phyloP scores from a whole-genome alignment of 2,888 invertebrate species.

The Molanna angustata region DNA sequence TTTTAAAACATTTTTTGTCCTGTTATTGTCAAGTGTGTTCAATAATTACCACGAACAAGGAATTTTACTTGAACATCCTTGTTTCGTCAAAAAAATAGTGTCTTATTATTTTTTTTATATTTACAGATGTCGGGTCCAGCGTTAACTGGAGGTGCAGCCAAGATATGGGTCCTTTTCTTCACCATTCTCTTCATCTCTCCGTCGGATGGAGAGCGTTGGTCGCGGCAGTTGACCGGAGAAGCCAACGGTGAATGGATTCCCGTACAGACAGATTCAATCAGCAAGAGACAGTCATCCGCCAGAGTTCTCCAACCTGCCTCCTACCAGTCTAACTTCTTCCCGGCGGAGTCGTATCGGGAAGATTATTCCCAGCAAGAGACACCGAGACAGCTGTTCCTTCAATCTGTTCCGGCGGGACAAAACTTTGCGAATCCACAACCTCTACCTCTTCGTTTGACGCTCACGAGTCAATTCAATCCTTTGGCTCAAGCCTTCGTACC shows the following conservation, averaged over 20 bases:
- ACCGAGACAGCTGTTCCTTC: constrained; percentile 26
- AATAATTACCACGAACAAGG: no score
- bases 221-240: constrained; percentile 25
- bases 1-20: no score
- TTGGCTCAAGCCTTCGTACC: constrained; percentile 26
- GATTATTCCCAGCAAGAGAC: constrained; percentile 28
- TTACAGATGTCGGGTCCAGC: constrained; percentile 23
- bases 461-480: constrained; percentile 27
- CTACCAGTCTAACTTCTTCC: constrained; percentile 29
- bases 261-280: constrained; percentile 13
- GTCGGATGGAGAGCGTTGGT: constrained; percentile 23
- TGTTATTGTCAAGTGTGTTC: no score
- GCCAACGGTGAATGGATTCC: constrained; percentile 26
- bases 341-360: constrained; percentile 21
- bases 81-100: background rate
- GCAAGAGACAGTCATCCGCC: constrained; percentile 23
- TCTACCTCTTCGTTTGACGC: constrained; percentile 24
- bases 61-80: no score
- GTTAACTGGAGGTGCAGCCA: constrained; percentile 11
- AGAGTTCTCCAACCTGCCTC: constrained; percentile 27
- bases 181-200: background rate
- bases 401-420: constrained; percentile 14
- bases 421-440: constrained; percentile 1
- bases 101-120: background rate
- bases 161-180: constrained; percentile 1